Percentiles rank a stretch among this genome's conserved stretches.
Evolutionary conservation across 2,888 invertebrate species (phyloP).

Genomic region (Dusona sp.): DNA sequence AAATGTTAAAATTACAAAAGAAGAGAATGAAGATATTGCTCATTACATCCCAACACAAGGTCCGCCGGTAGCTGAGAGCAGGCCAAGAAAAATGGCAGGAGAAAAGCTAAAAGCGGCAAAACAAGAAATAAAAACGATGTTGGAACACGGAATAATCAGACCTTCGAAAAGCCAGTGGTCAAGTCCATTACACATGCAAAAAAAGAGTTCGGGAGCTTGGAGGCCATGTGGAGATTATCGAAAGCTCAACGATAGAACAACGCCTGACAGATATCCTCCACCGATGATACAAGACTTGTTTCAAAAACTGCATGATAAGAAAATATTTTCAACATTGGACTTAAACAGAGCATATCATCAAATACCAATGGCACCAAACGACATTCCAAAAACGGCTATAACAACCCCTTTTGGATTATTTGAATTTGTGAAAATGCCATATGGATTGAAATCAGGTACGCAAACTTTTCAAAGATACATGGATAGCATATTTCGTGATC

Average conservation of each 20-base stretch:
- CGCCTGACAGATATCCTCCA: not conserved
- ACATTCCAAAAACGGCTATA: constrained; percentile 13
- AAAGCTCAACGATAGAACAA: not conserved
- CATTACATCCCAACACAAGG: not conserved
- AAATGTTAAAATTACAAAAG: not conserved
- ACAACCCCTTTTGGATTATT: constrained; percentile 16
- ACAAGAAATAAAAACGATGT: not conserved
- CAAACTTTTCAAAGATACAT: constrained; percentile 18
- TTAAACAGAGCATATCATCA: constrained; percentile 1
- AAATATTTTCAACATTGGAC: not conserved
- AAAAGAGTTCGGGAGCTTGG: not conserved
- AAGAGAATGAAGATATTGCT: too few species aligned
- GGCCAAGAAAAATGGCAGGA: constrained; percentile 1
- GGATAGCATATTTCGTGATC: constrained; percentile 3
- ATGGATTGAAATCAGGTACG: not conserved
- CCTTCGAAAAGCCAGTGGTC: not conserved
- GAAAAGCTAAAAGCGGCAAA: not conserved
- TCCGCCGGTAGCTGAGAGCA: not conserved
- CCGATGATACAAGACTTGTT: not conserved
- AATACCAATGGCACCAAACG: constrained; percentile 5
- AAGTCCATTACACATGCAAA: not conserved
- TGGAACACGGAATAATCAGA: not conserved
- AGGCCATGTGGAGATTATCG: not conserved
- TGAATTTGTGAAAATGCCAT: constrained; percentile 9
- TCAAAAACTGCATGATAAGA: not conserved